These are phyloP conservation scores for Orgyia antiqua DNA, from an alignment of 2,888 invertebrate genomes.

Conservation along the genomic window DNA sequence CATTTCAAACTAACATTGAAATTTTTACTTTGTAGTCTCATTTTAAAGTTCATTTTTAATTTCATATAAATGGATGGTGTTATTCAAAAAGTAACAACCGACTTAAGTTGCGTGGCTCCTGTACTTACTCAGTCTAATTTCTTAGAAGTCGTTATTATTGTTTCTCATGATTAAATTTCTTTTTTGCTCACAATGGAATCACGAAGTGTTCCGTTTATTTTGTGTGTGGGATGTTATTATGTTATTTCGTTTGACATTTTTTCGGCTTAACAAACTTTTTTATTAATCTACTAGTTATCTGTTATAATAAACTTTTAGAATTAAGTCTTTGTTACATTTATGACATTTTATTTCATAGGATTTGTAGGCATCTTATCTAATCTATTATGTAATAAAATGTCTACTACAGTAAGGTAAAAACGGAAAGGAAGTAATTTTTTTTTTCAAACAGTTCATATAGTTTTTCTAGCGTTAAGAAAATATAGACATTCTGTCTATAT, in stretches of 20 bases:
- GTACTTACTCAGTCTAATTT: slow-evolving; percentile 75
- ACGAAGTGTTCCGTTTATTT: slow-evolving; percentile 54
- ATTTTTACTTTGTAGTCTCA: slow-evolving; percentile 29
- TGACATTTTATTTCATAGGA: too few relatives aligned
- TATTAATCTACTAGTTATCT: slow-evolving; percentile 11
- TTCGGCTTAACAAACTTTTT: slow-evolving; percentile 24
- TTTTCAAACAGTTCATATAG: too few relatives aligned
- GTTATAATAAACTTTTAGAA: too few relatives aligned
- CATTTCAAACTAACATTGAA: slow-evolving; percentile 31
- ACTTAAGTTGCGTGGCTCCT: slow-evolving; percentile 74
- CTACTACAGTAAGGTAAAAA: too few relatives aligned
- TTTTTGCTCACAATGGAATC: slow-evolving; percentile 69
- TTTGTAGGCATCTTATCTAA: too few relatives aligned
- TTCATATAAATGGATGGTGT: slow-evolving; percentile 22
- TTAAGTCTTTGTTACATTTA: too few relatives aligned
- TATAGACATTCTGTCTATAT: too few relatives aligned
- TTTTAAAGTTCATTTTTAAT: slow-evolving; percentile 29
- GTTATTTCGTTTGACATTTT: slow-evolving; percentile 42
- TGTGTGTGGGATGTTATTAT: slow-evolving; percentile 48
- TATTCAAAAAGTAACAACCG: slow-evolving; percentile 64
- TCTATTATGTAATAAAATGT: too few relatives aligned
- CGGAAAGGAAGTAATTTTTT: too few relatives aligned
- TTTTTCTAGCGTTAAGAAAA: too few relatives aligned
- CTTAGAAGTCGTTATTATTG: slow-evolving; percentile 74
- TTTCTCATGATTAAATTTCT: slow-evolving; percentile 78